A percentile compares a stretch with the other conserved stretches of the same genome.
Conservation (phyloP, 2,797 vertebrate genomes). For the Malacoctenus gilli region DNA sequence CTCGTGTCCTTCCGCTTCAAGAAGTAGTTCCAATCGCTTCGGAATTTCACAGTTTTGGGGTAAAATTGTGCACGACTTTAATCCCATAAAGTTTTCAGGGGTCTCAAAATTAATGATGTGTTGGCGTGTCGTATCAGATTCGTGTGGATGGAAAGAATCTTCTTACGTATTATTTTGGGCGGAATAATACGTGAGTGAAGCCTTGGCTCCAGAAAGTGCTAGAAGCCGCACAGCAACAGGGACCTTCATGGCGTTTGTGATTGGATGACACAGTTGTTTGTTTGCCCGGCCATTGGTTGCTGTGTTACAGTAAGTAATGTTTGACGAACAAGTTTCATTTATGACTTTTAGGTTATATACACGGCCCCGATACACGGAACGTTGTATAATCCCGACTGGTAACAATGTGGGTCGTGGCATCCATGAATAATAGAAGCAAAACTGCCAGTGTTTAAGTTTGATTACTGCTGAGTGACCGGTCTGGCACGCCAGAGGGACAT, state of each 20-base stretch:
- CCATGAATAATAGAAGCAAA: no score
- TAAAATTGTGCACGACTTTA: no score
- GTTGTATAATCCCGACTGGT: neutral
- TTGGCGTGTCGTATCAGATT: no score
- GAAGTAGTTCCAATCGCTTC: constrained; percentile 59
- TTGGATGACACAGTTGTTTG: constrained; percentile 77
- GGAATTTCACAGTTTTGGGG: neutral
- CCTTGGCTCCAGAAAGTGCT: constrained; percentile 64
- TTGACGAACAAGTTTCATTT: constrained; percentile 5
- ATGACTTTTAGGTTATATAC: neutral
- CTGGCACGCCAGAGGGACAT: neutral
- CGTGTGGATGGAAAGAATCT: neutral
- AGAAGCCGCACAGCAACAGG: constrained; percentile 62
- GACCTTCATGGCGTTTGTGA: constrained; percentile 40
- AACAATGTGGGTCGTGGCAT: neutral
- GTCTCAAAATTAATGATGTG: no score
- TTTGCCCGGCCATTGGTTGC: constrained; percentile 74
- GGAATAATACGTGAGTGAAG: constrained; percentile 58
- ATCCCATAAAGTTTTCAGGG: no score
- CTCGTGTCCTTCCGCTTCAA: constrained; percentile 61
- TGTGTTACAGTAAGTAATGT: constrained; percentile 34
- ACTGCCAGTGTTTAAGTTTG: no score
- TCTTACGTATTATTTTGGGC: constrained; percentile 15
- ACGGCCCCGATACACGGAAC: neutral
- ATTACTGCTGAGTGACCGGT: no score